Evolutionary conservation across 2,888 invertebrate genomes (phyloP).

Genomic region (Sarcophaga caerulescens): DNA sequence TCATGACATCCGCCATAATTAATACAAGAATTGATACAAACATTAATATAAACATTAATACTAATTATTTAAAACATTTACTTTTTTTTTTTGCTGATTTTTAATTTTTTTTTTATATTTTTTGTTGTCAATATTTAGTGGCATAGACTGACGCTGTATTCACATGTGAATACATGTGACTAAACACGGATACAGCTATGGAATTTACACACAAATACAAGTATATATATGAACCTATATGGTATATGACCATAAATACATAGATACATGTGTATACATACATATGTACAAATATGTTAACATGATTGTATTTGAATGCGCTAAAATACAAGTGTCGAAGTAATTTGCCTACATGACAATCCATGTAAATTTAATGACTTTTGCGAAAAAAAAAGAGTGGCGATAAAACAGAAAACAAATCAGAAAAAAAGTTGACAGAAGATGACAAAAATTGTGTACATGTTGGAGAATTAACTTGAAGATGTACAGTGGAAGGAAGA

Average conservation of each 20-base stretch:
- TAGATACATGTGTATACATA: conserved; percentile 2
- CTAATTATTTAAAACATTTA: not conserved
- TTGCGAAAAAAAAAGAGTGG: conserved; percentile 66
- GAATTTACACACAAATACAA: not conserved
- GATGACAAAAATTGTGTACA: conserved; percentile 62
- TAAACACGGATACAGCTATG: not conserved
- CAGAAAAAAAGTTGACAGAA: conserved; percentile 67
- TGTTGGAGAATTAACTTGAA: conserved; percentile 27
- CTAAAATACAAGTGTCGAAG: conserved; percentile 62
- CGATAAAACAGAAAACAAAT: not conserved
- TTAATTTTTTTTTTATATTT: too few species aligned
- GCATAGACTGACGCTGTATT: conserved; percentile 19
- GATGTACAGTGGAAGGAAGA: conserved; percentile 20
- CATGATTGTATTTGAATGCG: conserved; percentile 7
- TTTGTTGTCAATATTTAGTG: not conserved
- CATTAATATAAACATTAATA: not conserved
- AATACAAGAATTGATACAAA: not conserved
- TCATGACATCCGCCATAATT: not conserved
- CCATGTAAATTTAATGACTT: conserved; percentile 70
- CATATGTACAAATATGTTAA: not conserved
- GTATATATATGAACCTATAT: not conserved
- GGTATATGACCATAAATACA: not conserved
- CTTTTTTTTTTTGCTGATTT: not conserved
- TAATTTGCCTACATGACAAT: conserved; percentile 69
- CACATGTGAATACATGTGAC: conserved; percentile 19